Evolutionary conservation across 2,113 vertebrate species (phyloP), one percentile per base, ranked within the genome.

Genomic region (Passer domesticus): DNA sequence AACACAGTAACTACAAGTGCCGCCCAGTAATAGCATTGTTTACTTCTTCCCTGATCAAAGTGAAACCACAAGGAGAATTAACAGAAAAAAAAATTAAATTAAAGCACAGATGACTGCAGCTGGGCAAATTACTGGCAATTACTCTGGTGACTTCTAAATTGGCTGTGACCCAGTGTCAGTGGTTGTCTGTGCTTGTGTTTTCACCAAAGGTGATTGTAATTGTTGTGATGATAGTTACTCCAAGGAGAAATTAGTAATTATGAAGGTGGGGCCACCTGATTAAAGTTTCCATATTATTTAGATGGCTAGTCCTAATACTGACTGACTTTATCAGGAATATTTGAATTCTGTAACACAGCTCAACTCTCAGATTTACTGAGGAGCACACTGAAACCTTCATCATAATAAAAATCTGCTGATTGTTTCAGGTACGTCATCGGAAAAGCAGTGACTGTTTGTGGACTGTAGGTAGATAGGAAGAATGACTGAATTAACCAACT

Each of bases 91-190:
- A 46, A 68, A 3, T 37, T 24, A 59, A 82, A 59, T 58, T 62
- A 90, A 92, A 86, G n/a, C 31, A 66, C n/a, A 91, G 70, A 89
- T 76, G 55, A 89, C 62, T 91, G 75, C 93, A 95, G 84, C 81
- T 95, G 89, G 53, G 58, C 7, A 92, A 95, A 95, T 94, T 91
- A 70, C 75, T 79, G 60, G 69, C 80, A 95, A 80, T 95, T 95
- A 69, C 55, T 76, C 50, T 70, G 27, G 55, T 93, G 70, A 89
- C 53, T 92, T 87, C 70, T 85, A 91, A 95, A 94, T 83, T 92
- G 82, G 84, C 91, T 11, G 4, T 85, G 90, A 94, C 90, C 63
- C 39, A 69, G 59, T 88, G 83, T 88, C 85, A 83, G 75, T 85
- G 46, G 63, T 39, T 91, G 67, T 76, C 93, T 55, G 16, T 47